Conservation (phyloP, 2,113 vertebrate species). For the Taxidea taxus region DNA sequence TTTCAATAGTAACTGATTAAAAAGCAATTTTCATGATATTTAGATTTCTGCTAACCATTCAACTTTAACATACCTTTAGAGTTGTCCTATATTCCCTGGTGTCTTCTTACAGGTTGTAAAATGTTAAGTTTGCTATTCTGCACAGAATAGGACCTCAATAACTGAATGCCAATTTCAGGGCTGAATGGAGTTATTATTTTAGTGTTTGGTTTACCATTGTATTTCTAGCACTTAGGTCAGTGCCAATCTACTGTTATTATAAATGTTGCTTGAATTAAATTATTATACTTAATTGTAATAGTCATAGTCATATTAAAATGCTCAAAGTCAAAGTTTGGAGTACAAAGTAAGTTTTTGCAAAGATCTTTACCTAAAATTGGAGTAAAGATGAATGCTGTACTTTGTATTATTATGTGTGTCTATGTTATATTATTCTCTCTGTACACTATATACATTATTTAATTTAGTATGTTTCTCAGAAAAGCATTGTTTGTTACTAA, state of each 20-base stretch:
- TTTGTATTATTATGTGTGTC: background rate
- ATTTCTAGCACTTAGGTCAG: background rate
- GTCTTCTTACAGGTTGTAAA: background rate
- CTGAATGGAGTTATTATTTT: background rate
- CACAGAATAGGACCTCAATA: background rate
- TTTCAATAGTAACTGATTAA: background rate
- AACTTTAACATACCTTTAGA: background rate
- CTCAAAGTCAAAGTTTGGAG: background rate
- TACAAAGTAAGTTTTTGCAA: background rate
- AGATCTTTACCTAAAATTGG: background rate
- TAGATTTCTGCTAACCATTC: background rate
- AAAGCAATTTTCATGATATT: background rate
- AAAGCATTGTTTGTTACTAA: background rate
- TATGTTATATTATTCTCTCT: background rate
- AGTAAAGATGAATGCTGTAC: background rate
- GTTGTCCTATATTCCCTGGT: background rate
- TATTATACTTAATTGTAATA: background rate
- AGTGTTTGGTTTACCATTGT: background rate
- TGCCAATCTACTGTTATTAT: background rate
- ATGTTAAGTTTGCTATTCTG: background rate
- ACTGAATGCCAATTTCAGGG: background rate
- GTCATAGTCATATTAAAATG: background rate
- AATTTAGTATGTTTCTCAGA: background rate
- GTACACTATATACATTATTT: background rate
- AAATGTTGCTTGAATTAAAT: background rate